Evolutionary conservation across 2,797 vertebrate species (phyloP).

Genomic region (Selene dorsalis): DNA sequence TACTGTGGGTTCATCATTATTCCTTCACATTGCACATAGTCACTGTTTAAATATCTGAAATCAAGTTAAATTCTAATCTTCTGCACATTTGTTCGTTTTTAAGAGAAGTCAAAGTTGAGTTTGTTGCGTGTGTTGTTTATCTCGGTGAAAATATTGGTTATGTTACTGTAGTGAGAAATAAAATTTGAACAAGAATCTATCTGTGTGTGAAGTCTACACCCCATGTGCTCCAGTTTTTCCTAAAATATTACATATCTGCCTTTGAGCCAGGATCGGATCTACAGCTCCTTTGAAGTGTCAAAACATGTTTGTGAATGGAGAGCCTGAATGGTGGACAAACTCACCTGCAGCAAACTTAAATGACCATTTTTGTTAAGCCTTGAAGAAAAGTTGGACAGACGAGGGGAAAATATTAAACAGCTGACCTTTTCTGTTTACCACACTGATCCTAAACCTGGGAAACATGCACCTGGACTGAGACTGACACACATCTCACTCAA

Average conservation of each 20-base stretch:
- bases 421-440: slow-evolving; percentile 77
- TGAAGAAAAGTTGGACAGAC: slow-evolving; percentile 39
- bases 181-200: slow-evolving; percentile 17
- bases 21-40: neutral
- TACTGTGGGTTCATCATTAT: neutral
- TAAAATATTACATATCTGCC: slow-evolving; percentile 48
- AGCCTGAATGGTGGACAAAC: slow-evolving; percentile 34
- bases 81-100: slow-evolving; percentile 12
- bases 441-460: slow-evolving; percentile 59
- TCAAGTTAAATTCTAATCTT: neutral
- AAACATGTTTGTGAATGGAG: slow-evolving; percentile 60
- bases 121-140: neutral
- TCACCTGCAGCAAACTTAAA: slow-evolving; percentile 48
- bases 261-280: slow-evolving; percentile 45
- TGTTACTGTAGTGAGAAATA: slow-evolving; percentile 20
- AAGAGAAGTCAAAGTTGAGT: neutral
- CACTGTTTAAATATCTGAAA: neutral
- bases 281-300: slow-evolving; percentile 64
- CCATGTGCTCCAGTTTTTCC: slow-evolving; percentile 19
- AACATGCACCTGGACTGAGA: slow-evolving; percentile 65
- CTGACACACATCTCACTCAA: slow-evolving; percentile 71
- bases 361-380: slow-evolving; percentile 52
- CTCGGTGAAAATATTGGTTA: neutral
- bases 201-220: slow-evolving; percentile 22
- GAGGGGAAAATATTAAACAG: slow-evolving; percentile 56